Conservation (phyloP, 2,888 invertebrate species). For the Morinoia aosen region DNA sequence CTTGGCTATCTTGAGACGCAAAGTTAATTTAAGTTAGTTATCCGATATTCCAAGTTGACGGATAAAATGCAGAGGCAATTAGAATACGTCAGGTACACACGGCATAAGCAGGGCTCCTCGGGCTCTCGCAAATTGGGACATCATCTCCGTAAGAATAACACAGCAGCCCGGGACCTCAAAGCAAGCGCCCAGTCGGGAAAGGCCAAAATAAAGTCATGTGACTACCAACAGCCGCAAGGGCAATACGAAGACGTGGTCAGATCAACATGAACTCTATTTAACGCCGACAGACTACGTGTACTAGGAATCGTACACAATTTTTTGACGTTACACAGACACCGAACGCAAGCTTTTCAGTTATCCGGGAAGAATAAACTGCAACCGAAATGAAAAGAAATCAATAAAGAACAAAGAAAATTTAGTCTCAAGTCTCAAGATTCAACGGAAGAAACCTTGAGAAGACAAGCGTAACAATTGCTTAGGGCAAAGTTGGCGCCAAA, state of each 20-base stretch:
- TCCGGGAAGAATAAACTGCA: background rate
- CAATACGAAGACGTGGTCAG: background rate
- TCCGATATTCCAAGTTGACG: constrained; percentile 45
- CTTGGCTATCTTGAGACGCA: background rate
- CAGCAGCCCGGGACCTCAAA: background rate
- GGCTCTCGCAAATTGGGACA: background rate
- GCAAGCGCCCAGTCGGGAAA: background rate
- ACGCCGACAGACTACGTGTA: background rate
- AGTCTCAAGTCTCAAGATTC: background rate
- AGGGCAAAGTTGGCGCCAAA: background rate
- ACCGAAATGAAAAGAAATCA: background rate
- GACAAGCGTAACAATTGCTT: constrained; percentile 4
- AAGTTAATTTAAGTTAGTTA: constrained; percentile 50
- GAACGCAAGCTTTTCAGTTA: background rate
- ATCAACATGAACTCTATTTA: background rate
- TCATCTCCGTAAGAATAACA: constrained; percentile 19
- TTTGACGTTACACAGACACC: background rate
- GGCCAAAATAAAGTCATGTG: background rate
- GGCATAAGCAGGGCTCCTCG: constrained; percentile 3
- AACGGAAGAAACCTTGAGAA: background rate
- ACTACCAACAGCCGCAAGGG: background rate
- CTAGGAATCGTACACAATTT: background rate
- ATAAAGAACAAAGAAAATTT: background rate
- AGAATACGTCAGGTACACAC: constrained; percentile 47
- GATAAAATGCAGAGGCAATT: constrained; percentile 34